A percentile compares a stretch with the other conserved stretches of the same genome.
phyloP scores from a whole-genome alignment of 1,140 invertebrate genomes.

The Scaptodrosophila lebanonensis region DNA sequence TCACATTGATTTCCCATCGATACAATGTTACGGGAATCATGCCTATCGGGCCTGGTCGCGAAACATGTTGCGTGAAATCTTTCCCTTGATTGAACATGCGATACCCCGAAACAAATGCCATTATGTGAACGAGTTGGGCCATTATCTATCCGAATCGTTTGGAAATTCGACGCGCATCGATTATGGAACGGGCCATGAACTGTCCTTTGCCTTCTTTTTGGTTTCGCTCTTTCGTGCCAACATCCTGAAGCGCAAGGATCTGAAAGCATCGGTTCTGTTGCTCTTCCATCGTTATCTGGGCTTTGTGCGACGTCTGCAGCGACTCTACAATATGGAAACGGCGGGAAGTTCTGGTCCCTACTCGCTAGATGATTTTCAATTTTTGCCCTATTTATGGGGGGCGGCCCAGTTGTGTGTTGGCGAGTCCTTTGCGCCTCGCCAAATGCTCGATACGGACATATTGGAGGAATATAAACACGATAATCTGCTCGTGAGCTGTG shows the following conservation, averaged over 20 bases:
- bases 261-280: slow-evolving; percentile 35
- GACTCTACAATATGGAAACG: slow-evolving; percentile 19
- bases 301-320: slow-evolving; percentile 39
- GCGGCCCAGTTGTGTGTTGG: slow-evolving; percentile 37
- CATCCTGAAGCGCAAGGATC: slow-evolving; percentile 22
- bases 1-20: too few species aligned
- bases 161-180: slow-evolving; percentile 35
- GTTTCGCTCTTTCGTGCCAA: slow-evolving; percentile 28
- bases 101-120: slow-evolving; percentile 27
- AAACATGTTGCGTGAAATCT: slow-evolving; percentile 35
- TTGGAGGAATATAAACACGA: background rate
- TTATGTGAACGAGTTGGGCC: slow-evolving; percentile 38
- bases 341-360: slow-evolving; percentile 32
- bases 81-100: slow-evolving; percentile 28
- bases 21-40: background rate
- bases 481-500: slow-evolving; percentile 25
- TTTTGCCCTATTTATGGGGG: slow-evolving; percentile 49
- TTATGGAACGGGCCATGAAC: slow-evolving; percentile 43
- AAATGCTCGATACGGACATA: slow-evolving; percentile 25
- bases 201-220: slow-evolving; percentile 48
- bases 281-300: slow-evolving; percentile 44
- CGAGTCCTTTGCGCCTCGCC: slow-evolving; percentile 32
- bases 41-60: slow-evolving; percentile 32
- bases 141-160: slow-evolving; percentile 40
- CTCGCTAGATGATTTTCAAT: slow-evolving; percentile 48